Evolutionary conservation across 2,888 invertebrate genomes (phyloP).

Genomic region (Caenorhabditis drosophilae): DNA sequence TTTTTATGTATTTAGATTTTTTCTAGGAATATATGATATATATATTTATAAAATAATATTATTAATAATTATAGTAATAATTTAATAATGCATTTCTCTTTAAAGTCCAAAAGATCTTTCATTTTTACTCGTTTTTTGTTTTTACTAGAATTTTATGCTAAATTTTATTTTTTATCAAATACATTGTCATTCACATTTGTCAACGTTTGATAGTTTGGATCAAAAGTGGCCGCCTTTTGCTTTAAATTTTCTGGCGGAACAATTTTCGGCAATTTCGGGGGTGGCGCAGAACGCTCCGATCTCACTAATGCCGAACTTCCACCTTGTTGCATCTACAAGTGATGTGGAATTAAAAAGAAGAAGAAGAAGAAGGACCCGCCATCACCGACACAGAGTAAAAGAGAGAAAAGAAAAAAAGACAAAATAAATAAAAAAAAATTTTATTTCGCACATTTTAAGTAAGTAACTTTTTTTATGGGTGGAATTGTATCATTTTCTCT

Average conservation of each 20-base stretch:
- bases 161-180: not conserved
- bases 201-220: constrained; percentile 8
- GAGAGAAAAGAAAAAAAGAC: too few relatives aligned
- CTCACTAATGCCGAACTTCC: not conserved
- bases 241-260: not conserved
- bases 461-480: not conserved
- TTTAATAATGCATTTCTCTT: too few relatives aligned
- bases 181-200: constrained; percentile 5
- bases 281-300: not conserved
- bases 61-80: too few relatives aligned
- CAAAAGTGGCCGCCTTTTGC: constrained; percentile 5
- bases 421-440: too few relatives aligned
- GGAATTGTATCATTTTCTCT: not conserved
- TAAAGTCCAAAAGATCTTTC: too few relatives aligned
- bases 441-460: not conserved
- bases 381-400: not conserved
- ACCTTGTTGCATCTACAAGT: not conserved
- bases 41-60: too few relatives aligned
- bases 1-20: not conserved
- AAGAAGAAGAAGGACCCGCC: not conserved
- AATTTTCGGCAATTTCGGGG: constrained; percentile 1
- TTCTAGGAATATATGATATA: too few relatives aligned
- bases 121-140: not conserved
- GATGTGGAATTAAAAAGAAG: not conserved
- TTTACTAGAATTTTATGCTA: not conserved